These are phyloP conservation scores for Bombylius major DNA, from an alignment of 2,888 invertebrate genomes.

Conservation along the genomic window DNA sequence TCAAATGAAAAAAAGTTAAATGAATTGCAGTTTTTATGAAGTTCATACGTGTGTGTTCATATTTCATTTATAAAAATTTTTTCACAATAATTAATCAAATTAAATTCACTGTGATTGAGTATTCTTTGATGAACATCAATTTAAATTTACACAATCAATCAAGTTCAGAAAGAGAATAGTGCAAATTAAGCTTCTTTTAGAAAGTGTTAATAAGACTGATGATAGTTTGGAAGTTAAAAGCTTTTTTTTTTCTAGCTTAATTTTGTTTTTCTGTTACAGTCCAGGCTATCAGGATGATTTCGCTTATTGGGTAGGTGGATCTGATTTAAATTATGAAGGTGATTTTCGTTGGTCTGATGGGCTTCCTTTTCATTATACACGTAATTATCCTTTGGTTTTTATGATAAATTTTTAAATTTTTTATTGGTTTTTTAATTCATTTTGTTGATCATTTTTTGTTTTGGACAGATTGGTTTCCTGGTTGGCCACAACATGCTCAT, in stretches of 20 bases:
- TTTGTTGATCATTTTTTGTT: background rate
- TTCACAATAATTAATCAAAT: too few species aligned
- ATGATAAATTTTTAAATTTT: conserved; percentile 28
- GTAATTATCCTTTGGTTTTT: conserved; percentile 33
- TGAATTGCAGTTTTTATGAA: background rate
- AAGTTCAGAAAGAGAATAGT: too few species aligned
- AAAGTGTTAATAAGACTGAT: too few species aligned
- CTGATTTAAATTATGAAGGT: conserved; percentile 61
- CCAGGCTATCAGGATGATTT: conserved; percentile 55
- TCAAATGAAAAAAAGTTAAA: background rate
- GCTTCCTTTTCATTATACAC: conserved; percentile 57
- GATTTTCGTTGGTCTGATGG: conserved; percentile 72
- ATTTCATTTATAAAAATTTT: too few species aligned
- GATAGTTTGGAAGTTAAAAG: too few species aligned
- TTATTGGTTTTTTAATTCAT: background rate
- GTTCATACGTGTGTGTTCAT: background rate
- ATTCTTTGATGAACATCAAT: too few species aligned
- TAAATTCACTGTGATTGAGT: too few species aligned
- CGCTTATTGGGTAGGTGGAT: conserved; percentile 72
- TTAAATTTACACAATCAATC: too few species aligned
- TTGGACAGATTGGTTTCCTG: conserved; percentile 66
- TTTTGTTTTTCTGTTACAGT: conserved; percentile 35
- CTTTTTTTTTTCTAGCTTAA: too few species aligned
- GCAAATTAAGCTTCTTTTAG: too few species aligned
- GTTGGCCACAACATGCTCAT: conserved; percentile 57